These are phyloP conservation scores for Cordilura impudica DNA, from an alignment of 2,888 invertebrate species.

Conservation along the genomic window DNA sequence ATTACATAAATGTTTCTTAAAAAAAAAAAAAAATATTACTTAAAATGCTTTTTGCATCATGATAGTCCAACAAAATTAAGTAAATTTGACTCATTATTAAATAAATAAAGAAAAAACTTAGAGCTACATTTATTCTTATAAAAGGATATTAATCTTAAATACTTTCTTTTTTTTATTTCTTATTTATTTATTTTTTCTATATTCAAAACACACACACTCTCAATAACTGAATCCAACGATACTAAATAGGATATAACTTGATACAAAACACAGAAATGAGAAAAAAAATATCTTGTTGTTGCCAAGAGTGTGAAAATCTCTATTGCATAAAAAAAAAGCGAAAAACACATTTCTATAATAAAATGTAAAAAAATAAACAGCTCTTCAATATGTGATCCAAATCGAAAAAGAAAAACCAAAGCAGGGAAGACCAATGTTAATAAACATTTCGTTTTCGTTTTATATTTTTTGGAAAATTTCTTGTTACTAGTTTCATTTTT, in stretches of 20 bases:
- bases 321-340: background rate
- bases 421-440: conserved; percentile 57
- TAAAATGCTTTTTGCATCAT: conserved; percentile 33
- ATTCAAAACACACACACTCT: background rate
- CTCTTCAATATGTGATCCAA: background rate
- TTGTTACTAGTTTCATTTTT: conserved; percentile 62
- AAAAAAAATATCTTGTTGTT: background rate
- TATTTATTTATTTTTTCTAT: background rate
- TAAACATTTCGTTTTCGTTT: conserved; percentile 64
- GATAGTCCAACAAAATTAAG: background rate
- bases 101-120: background rate
- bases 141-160: background rate
- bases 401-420: conserved; percentile 28
- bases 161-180: background rate
- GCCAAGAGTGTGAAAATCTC: background rate
- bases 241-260: background rate
- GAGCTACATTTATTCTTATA: background rate
- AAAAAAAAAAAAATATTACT: background rate
- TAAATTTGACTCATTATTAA: background rate
- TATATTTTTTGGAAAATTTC: conserved; percentile 56
- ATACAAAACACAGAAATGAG: background rate
- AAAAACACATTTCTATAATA: background rate
- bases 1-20: conserved; percentile 4
- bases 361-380: background rate
- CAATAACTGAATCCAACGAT: background rate